A percentile compares a stretch with the other conserved stretches of the same genome.
Conservation (phyloP, 1,140 invertebrate genomes). For the Coptotermes formosanus region DNA sequence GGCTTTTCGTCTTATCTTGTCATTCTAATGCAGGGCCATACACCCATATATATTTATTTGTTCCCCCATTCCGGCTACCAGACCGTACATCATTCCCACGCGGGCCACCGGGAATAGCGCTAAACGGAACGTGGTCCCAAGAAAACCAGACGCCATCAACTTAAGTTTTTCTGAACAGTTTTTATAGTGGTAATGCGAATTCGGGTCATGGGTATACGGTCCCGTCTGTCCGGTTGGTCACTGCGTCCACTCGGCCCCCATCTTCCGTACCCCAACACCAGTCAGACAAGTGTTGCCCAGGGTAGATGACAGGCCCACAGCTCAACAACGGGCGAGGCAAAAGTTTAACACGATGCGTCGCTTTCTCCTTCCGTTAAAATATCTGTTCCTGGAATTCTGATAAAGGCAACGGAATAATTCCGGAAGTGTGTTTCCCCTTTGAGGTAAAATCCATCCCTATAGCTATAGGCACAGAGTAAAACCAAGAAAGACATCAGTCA, state of each 20-base stretch:
- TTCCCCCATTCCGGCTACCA: not conserved
- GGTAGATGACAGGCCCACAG: no score
- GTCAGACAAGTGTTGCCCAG: not conserved
- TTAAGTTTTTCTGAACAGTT: not conserved
- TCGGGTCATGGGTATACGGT: not conserved
- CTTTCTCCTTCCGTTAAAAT: no score
- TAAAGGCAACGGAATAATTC: no score
- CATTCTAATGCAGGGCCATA: not conserved
- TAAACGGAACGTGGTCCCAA: not conserved
- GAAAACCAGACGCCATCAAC: not conserved
- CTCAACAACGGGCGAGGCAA: no score
- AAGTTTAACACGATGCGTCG: no score
- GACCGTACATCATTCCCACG: slow-evolving; percentile 1
- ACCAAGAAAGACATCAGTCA: no score
- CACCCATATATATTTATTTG: not conserved
- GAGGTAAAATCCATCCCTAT: no score
- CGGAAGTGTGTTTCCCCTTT: no score
- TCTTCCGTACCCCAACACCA: not conserved
- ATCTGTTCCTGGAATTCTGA: no score
- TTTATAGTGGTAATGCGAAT: not conserved
- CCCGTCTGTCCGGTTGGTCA: not conserved
- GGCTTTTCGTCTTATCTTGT: slow-evolving; percentile 14
- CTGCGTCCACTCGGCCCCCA: not conserved
- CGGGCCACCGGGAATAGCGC: not conserved
- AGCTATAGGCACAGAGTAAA: no score